Base-by-base conservation (phyloP, 1,140 invertebrate genomes). In the Varroa destructor region DNA sequence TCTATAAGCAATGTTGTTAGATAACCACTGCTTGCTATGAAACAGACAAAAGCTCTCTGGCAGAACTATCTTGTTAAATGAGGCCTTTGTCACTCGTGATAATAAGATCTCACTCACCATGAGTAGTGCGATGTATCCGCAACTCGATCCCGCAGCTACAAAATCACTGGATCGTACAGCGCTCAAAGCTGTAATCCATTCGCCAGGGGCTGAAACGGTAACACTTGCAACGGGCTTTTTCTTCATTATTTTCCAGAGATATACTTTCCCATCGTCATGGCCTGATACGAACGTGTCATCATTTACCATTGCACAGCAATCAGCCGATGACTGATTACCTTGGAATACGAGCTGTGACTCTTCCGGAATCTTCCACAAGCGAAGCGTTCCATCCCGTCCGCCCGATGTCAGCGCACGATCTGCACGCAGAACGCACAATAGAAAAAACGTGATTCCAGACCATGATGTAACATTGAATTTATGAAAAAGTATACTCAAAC, bases 271-370 rank as follows among this genome's bases (percentile, higher is more conserved):
- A 83, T 94, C 89, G 78, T 93, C 89, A 73, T 88, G 88, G 64
- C 89, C 88, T 6, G 91, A 90, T 0, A 97, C 80, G 81, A 97
- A 97, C 80, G 90, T 86, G 74, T 91, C 87, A 78, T 96, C 91
- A 80, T 95, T 93, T 40, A 97, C 86, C 43, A 95, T 81, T 78
- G 87, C 88, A 0, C 97, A 89, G 76, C 83, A 85, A 80, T 97
- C 94, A 67, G 96, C 87, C 74, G 87, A 90, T 56, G 87, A 87
- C n/a, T 79, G 79, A 72, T 61, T 71, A 0, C 87, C 89, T 78
- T 93, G 90, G 79, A 90, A 97, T 73, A 97, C 88, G 6, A 97
- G 81, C 77, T 97, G 94, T 58, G 93, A 95, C 78, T 97, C 94
- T 82, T 97, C 93, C 0, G 88, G 85, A 73, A 98, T 89, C 80